These are phyloP conservation scores for Phortica magna DNA, from an alignment of 2,888 invertebrate genomes.

Conservation along the genomic window DNA sequence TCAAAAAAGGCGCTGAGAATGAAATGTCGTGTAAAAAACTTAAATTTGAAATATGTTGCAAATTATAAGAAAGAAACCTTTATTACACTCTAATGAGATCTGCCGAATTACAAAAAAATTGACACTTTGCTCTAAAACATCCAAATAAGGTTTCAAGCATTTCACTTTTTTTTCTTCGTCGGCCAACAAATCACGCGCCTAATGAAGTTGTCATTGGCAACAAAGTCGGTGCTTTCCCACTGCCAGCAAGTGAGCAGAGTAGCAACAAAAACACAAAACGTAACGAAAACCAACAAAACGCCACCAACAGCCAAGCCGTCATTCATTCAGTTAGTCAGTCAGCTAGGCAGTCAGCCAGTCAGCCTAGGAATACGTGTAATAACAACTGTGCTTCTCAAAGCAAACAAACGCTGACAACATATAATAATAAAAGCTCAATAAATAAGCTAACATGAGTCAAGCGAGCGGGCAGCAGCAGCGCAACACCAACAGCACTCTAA, in stretches of 20 bases:
- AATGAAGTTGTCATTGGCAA: slow-evolving; percentile 64
- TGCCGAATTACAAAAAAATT: too few relatives aligned
- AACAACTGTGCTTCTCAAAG: slow-evolving; percentile 35
- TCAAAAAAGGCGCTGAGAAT: too few relatives aligned
- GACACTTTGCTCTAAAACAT: not conserved
- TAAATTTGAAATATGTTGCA: too few relatives aligned
- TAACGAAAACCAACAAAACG: slow-evolving; percentile 62
- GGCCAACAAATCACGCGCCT: slow-evolving; percentile 42
- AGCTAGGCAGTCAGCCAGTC: not conserved
- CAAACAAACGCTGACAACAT: slow-evolving; percentile 62
- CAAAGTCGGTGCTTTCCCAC: slow-evolving; percentile 53
- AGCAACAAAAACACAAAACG: slow-evolving; percentile 35
- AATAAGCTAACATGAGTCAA: slow-evolving; percentile 47
- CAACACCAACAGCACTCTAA: slow-evolving; percentile 56
- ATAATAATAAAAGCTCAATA: slow-evolving; percentile 60
- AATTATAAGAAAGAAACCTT: too few relatives aligned
- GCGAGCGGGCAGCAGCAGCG: slow-evolving; percentile 18
- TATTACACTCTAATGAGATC: too few relatives aligned
- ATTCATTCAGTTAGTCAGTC: not conserved
- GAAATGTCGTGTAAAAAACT: too few relatives aligned
- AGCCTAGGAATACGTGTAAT: not conserved
- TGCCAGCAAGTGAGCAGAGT: slow-evolving; percentile 54
- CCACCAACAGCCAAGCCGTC: slow-evolving; percentile 53
- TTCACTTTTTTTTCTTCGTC: slow-evolving; percentile 31
- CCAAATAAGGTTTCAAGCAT: slow-evolving; percentile 2